Base-by-base conservation (phyloP, 2,797 vertebrate genomes). In the Botia kubotai region DNA sequence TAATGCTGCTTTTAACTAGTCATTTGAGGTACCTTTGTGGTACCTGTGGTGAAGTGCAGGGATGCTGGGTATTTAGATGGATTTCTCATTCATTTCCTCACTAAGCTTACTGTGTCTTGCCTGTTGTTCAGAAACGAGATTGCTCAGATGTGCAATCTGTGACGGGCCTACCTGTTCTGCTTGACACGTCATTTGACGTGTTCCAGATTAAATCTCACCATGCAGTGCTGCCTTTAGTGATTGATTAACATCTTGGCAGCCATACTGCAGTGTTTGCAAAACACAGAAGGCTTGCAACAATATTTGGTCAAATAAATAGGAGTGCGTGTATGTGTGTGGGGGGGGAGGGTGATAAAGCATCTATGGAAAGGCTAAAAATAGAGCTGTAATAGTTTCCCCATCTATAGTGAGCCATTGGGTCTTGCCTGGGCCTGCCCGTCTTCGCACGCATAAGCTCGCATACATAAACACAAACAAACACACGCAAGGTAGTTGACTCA, bases 221-320 rank as follows among this genome's bases (percentile, higher is more conserved):
- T 0, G 36, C 70, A 46, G 60, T 17, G 13, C 78, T 72, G 78
- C 62, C 70, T 67, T 80, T 80, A 73, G 70, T 62, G 70, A 80
- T 80, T 73, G 78, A 80, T 80, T 80, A 80, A 80, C 62, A 72
- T 65, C 69, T 67, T 29, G 58, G 60, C 69, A 65, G 48, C 69
- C 48, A 72, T 69, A 79, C 46, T 80, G 78, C 78, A 67, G 78
- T 29, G 78, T 62, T 80, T 80, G 78, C 78, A 80, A 80, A 80
- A 80, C 50, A 80, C 48, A 19, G 17, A 3, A 21, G 57, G 62
- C 60, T 29, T 80, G 60, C 50, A 67, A 50, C 60, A 67, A 73
- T 80, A 80, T 80, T 80, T 80, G 62, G 70, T 19, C 60, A 80
- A 73, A 80, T 80, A 62, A 80, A 80, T 80, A 43, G 55, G 10